Evolutionary conservation across 92 coral and sea anemone species (phyloP).

Genomic region (Siderastrea siderea): DNA sequence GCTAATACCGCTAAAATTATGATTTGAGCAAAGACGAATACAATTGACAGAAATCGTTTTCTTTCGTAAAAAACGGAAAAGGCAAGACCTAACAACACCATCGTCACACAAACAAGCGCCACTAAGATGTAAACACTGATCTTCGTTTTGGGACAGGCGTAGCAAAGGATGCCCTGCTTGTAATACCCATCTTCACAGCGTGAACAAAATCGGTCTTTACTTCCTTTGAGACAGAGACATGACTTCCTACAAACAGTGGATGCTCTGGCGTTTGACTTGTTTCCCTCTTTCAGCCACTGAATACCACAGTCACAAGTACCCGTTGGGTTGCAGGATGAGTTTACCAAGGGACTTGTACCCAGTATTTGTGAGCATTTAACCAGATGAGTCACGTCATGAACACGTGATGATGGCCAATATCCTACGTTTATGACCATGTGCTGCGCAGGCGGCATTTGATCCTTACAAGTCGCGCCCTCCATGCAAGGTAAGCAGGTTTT

Average conservation of each 20-base stretch:
- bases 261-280: conserved; percentile 8
- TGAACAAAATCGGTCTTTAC: conserved; percentile 73
- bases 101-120: conserved; percentile 26
- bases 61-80: conserved; percentile 61
- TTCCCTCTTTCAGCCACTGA: conserved; percentile 4
- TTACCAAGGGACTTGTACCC: conserved; percentile 20
- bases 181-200: conserved; percentile 60
- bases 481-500: conserved; percentile 71
- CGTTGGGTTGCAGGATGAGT: conserved; percentile 70
- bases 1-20: conserved; percentile 61
- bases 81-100: conserved; percentile 43
- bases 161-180: conserved; percentile 61
- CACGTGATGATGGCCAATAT: conserved; percentile 82
- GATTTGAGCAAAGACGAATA: conserved; percentile 59
- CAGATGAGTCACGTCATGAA: conserved; percentile 70
- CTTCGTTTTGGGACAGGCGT: conserved; percentile 48
- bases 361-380: conserved; percentile 58
- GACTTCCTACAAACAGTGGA: conserved; percentile 55
- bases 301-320: conserved; percentile 62
- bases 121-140: conserved; percentile 45
- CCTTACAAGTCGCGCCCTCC: conserved; percentile 71
- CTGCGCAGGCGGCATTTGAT: conserved; percentile 47
- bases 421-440: conserved; percentile 76
- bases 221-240: conserved; percentile 67
- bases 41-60: conserved; percentile 48